A percentile compares a stretch with the other conserved stretches of the same genome.
These are phyloP conservation scores for Scolanthus callimorphus DNA, from an alignment of 92 coral and sea anemone genomes.

Conservation along the genomic window DNA sequence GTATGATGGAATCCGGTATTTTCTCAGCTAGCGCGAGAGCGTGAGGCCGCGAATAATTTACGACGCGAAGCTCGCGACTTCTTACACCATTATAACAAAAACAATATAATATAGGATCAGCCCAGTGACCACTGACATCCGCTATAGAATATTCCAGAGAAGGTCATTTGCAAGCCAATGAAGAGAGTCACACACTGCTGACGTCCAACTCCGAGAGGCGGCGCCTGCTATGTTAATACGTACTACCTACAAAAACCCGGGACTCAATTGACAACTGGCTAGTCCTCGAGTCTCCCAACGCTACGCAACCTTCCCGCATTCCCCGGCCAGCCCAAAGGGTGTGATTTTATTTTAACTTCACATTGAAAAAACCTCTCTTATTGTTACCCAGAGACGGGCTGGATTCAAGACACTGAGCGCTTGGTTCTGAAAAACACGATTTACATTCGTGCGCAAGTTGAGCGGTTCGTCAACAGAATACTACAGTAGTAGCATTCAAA, in stretches of 20 bases:
- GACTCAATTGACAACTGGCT: constrained; percentile 11
- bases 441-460: too few relatives aligned
- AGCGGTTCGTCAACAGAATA: too few relatives aligned
- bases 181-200: too few relatives aligned
- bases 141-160: constrained; percentile 30
- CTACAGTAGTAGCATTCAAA: too few relatives aligned
- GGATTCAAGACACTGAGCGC: too few relatives aligned
- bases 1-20: too few relatives aligned
- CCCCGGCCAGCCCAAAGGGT: constrained; percentile 22
- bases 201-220: constrained; percentile 30
- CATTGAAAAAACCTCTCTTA: too few relatives aligned
- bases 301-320: constrained; percentile 25
- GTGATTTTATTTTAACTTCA: too few relatives aligned
- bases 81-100: constrained; percentile 17
- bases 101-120: constrained; percentile 13
- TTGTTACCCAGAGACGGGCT: too few relatives aligned
- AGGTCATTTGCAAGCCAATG: constrained; percentile 42
- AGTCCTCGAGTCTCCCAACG: constrained; percentile 32
- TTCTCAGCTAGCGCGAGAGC: too few relatives aligned
- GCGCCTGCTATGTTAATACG: constrained; percentile 44
- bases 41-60: constrained; percentile 16
- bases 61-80: constrained; percentile 7
- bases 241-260: constrained; percentile 29
- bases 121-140: constrained; percentile 15
- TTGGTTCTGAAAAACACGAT: too few relatives aligned